Percentiles rank a stretch among this genome's conserved stretches.
Conservation (phyloP, 2,113 vertebrate genomes). For the Strix uralensis region DNA sequence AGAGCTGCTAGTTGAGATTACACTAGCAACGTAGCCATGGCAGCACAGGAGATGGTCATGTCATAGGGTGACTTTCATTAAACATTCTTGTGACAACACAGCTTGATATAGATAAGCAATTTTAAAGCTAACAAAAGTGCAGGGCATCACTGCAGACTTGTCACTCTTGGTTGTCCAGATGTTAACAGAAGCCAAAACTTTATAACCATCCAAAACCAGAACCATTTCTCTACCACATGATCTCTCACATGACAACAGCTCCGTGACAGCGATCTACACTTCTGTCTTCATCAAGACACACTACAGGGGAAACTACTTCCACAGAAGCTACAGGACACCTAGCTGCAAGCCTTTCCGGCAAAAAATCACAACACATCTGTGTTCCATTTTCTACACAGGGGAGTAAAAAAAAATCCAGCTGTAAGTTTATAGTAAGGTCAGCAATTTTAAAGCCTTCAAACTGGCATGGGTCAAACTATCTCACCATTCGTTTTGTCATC, state of each 20-base stretch:
- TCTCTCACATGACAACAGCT: not conserved
- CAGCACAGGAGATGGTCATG: not conserved
- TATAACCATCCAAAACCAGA: not conserved
- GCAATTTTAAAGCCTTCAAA: constrained; percentile 37
- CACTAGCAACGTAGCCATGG: fast-evolving
- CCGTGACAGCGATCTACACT: not conserved
- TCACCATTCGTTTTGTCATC: not conserved
- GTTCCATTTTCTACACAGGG: not conserved
- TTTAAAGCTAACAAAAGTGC: not conserved
- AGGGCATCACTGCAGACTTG: not conserved
- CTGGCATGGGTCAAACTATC: constrained; percentile 18
- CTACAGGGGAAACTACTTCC: not conserved
- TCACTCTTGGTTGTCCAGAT: not conserved
- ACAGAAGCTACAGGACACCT: not conserved
- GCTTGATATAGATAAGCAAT: not conserved
- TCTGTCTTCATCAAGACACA: not conserved
- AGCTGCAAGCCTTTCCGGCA: not conserved
- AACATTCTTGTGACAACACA: not conserved
- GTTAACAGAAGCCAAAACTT: not conserved
- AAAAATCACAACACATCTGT: not conserved
- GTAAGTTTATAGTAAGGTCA: constrained; percentile 18
- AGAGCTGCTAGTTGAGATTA: not conserved
- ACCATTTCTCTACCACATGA: not conserved
- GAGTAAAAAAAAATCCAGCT: not conserved
- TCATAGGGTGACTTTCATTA: not conserved